phyloP scores from a whole-genome alignment of 1,140 invertebrate genomes.

The Drosophila novamexicana region DNA sequence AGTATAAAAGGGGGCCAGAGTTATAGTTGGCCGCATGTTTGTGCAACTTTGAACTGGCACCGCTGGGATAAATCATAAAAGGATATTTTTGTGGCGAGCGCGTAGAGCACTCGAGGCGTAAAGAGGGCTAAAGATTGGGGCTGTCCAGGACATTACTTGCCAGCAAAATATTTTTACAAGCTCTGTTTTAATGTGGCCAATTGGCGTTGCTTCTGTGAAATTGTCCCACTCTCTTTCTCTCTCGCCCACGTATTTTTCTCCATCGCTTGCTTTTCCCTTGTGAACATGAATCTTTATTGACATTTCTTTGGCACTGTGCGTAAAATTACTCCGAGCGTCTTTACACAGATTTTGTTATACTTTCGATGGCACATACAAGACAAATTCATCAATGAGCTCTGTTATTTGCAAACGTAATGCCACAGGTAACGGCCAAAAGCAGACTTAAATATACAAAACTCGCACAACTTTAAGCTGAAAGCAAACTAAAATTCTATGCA shows the following conservation, averaged over 20 bases:
- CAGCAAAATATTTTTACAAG: constrained; percentile 52
- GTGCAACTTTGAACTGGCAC: constrained; percentile 66
- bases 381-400: constrained; percentile 50
- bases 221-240: neutral
- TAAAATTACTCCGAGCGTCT: constrained; percentile 52
- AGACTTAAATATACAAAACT: neutral
- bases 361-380: constrained; percentile 45
- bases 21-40: constrained; percentile 51
- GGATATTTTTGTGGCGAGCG: constrained; percentile 53
- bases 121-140: neutral
- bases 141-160: constrained; percentile 44
- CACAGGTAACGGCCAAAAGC: constrained; percentile 38
- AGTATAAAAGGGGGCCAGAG: constrained; percentile 21
- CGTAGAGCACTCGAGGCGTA: constrained; percentile 3
- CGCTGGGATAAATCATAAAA: constrained; percentile 71
- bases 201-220: constrained; percentile 25
- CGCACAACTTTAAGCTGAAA: constrained; percentile 19
- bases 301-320: constrained; percentile 58
- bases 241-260: neutral
- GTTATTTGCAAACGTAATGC: constrained; percentile 6
- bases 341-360: constrained; percentile 40
- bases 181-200: constrained; percentile 53
- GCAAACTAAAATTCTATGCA: constrained; percentile 7
- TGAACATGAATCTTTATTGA: constrained; percentile 36
- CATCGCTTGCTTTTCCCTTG: constrained; percentile 11